A percentile compares a stretch with the other conserved stretches of the same genome.
Conservation (phyloP, 2,888 invertebrate genomes). For the Aporophyla nigra region DNA sequence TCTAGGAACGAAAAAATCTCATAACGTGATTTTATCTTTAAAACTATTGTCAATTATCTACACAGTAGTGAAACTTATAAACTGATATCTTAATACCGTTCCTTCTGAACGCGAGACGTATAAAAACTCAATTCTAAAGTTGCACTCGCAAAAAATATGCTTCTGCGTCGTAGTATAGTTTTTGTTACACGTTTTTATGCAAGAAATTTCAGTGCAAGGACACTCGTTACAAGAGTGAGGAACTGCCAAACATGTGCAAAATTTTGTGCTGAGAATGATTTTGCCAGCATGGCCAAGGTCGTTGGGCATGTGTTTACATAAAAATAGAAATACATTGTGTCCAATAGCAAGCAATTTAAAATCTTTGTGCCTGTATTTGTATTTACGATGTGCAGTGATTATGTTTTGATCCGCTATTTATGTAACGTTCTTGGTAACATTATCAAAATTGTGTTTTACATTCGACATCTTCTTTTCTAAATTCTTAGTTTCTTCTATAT, state of each 20-base stretch:
- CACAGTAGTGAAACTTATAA: constrained; percentile 4
- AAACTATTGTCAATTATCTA: neutral
- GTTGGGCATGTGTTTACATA: neutral
- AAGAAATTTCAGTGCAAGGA: constrained; percentile 6
- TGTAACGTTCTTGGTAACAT: neutral
- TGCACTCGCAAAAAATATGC: constrained; percentile 42
- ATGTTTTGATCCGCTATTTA: neutral
- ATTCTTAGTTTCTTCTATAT: constrained; percentile 1
- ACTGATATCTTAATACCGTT: constrained; percentile 19
- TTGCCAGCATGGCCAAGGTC: constrained; percentile 22
- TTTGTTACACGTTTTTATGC: constrained; percentile 29
- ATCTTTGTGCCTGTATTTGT: neutral
- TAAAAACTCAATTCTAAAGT: constrained; percentile 34
- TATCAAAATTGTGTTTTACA: neutral
- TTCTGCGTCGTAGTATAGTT: constrained; percentile 36
- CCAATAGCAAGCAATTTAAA: neutral
- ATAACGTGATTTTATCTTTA: neutral
- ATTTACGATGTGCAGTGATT: neutral
- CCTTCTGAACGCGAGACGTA: constrained; percentile 30
- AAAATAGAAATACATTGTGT: neutral
- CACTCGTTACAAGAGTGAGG: constrained; percentile 14
- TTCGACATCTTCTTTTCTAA: neutral
- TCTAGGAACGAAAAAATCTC: neutral
- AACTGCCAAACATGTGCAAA: constrained; percentile 1
- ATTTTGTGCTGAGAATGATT: constrained; percentile 7